phyloP scores from a whole-genome alignment of 2,888 invertebrate genomes.

The Geophilus truncorum region DNA sequence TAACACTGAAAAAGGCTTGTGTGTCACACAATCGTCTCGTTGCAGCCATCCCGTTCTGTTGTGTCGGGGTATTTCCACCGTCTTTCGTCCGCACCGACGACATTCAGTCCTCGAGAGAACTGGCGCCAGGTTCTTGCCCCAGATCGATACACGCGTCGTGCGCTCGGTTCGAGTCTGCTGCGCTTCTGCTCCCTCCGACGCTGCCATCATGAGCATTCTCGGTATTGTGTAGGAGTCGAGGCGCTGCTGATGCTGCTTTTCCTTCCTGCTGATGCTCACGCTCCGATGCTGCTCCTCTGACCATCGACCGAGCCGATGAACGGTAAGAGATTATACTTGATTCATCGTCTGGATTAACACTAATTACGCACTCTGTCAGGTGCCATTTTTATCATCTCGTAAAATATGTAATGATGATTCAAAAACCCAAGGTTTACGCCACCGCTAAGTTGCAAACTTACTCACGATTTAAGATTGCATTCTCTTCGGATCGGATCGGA shows the following conservation, averaged over 20 bases:
- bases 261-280: slow-evolving; percentile 13
- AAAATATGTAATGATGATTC: neutral
- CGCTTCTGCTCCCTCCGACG: neutral
- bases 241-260: slow-evolving; percentile 27
- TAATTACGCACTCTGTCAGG: slow-evolving; percentile 7
- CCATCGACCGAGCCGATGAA: slow-evolving; percentile 14
- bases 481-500: too few species aligned
- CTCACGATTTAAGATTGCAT: too few species aligned
- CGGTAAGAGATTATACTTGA: slow-evolving; percentile 21
- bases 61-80: neutral
- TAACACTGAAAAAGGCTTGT: neutral
- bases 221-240: slow-evolving; percentile 2
- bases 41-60: neutral
- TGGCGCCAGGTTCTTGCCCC: neutral
- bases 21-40: neutral
- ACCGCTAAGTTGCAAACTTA: neutral
- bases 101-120: neutral
- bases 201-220: slow-evolving; percentile 25
- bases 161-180: neutral
- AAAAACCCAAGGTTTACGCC: neutral
- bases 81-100: neutral
- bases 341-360: slow-evolving; percentile 5
- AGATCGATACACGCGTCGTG: slow-evolving; percentile 18
- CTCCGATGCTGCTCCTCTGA: neutral
- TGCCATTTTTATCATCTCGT: slow-evolving; percentile 9